Base-by-base conservation (phyloP, 2,797 vertebrate species). In the Vespertilio murinus region DNA sequence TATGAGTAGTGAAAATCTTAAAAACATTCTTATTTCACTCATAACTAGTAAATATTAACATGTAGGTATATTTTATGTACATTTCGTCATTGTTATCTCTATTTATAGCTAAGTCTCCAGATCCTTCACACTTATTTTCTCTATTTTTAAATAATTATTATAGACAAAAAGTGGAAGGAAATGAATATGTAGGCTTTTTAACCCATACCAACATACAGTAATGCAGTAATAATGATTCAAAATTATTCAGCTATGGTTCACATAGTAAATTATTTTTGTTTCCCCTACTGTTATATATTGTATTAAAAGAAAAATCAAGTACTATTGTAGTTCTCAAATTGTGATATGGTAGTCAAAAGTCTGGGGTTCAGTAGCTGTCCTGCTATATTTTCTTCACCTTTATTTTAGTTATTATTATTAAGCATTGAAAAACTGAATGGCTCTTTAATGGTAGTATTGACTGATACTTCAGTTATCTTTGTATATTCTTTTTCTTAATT, bases 221-320 rank as follows among this genome's bases (percentile, higher is more conserved):
- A n/a, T 91, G 11, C 42, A 79, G 12, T 79, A 90, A 78, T 80
- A 84, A 67, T 30, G 42, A 78, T 74, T 88, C 49, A 86, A 6
- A 91, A 80, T 73, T 86, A 52, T 73, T 96, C 87, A 35, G 8
- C 94, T 89, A 61, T 96, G 87, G 33, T 91, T 93, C 38, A 67
- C 23, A 35, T 20, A 70, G 22, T 71, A 69, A 88, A 78, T 79
- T 88, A 40, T 74, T 91, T 86, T 77, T 70, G 71, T 94, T 95
- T 75, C 42, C 64, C 64, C 40, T 75, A 6, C 45, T 94, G 33
- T 95, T 94, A 49, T 74, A 61, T 91, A 80, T 75, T 95, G 17
- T n/a, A 61, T 45, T 90, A 67, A 91, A 90, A 67, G 17, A 80
- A 45, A 92, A 83, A 38, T 80, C 40, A 88, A 54, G 9, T 45